Evolutionary conservation across 2,797 vertebrate genomes (phyloP).

Genomic region (Aplochiton taeniatus): DNA sequence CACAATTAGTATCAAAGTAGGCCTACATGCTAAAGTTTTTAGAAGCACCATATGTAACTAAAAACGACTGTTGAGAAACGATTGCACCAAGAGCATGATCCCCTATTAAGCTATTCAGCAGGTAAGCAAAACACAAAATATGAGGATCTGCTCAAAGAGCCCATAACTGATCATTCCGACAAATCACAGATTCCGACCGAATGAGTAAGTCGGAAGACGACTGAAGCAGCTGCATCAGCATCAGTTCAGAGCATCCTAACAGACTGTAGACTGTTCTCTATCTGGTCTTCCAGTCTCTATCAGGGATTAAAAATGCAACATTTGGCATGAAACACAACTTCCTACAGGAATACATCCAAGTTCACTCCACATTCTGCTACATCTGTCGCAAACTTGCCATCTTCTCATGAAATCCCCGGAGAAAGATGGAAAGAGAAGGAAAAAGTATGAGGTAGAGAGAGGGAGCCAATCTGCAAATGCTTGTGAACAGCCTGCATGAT

Average conservation of each 20-base stretch:
- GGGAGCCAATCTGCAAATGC: slow-evolving; percentile 27
- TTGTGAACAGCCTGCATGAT: slow-evolving; percentile 38
- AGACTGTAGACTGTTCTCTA: slow-evolving; percentile 27
- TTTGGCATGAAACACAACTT: slow-evolving; percentile 54
- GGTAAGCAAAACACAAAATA: too few relatives aligned
- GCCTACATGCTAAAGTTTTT: too few relatives aligned
- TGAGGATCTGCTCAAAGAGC: too few relatives aligned
- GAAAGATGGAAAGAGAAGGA: slow-evolving; percentile 20
- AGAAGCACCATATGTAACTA: too few relatives aligned
- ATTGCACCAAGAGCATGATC: too few relatives aligned
- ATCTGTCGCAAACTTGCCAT: slow-evolving; percentile 61
- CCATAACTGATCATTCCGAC: neutral
- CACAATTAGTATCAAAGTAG: too few relatives aligned
- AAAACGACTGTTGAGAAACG: too few relatives aligned
- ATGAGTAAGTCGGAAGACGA: slow-evolving; percentile 5
- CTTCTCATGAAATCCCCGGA: slow-evolving; percentile 55
- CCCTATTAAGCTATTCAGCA: too few relatives aligned
- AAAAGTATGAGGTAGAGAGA: neutral
- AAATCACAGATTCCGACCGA: slow-evolving; percentile 24
- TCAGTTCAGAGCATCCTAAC: slow-evolving; percentile 21
- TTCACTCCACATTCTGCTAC: slow-evolving; percentile 53
- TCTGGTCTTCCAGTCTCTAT: slow-evolving; percentile 38
- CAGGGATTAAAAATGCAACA: slow-evolving; percentile 68
- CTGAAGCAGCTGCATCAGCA: slow-evolving; percentile 20
- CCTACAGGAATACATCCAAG: slow-evolving; percentile 56